Evolutionary conservation across 2,797 vertebrate species (phyloP).

Genomic region (Pipistrellus nathusii): DNA sequence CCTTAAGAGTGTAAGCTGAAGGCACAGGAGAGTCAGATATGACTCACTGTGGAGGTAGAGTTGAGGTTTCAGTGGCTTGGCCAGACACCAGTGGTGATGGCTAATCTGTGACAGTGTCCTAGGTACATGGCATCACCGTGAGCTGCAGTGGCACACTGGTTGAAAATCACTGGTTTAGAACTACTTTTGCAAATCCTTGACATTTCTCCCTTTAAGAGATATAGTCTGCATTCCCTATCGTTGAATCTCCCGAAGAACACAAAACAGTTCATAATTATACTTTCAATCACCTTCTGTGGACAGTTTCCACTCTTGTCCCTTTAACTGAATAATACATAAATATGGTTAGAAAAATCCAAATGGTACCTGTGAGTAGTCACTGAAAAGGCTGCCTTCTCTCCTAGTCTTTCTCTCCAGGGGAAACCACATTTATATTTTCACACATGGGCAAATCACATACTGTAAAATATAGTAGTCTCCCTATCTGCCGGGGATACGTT

Average conservation of each 20-base stretch:
- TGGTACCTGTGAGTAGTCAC: background rate
- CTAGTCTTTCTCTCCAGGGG: background rate
- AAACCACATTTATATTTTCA: background rate
- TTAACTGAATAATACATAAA: background rate
- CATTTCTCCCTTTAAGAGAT: too few relatives aligned
- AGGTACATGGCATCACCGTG: background rate
- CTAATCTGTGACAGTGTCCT: background rate
- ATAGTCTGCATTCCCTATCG: too few relatives aligned
- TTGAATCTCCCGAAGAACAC: background rate
- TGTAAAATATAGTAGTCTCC: background rate
- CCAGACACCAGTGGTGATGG: background rate
- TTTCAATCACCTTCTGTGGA: background rate
- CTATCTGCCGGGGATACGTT: background rate
- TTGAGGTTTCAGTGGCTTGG: too few relatives aligned
- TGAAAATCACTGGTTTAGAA: too few relatives aligned
- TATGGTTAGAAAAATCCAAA: background rate
- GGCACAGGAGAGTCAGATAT: background rate
- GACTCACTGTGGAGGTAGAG: background rate
- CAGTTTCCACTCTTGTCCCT: background rate
- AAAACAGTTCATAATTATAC: slow-evolving; percentile 1
- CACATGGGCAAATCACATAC: background rate
- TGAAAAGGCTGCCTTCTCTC: background rate
- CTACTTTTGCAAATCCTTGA: too few relatives aligned
- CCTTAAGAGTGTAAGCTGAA: background rate
- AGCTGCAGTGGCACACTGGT: background rate